These are phyloP conservation scores for Thymelicus acteon DNA, from an alignment of 2,888 invertebrate genomes.

Conservation along the genomic window DNA sequence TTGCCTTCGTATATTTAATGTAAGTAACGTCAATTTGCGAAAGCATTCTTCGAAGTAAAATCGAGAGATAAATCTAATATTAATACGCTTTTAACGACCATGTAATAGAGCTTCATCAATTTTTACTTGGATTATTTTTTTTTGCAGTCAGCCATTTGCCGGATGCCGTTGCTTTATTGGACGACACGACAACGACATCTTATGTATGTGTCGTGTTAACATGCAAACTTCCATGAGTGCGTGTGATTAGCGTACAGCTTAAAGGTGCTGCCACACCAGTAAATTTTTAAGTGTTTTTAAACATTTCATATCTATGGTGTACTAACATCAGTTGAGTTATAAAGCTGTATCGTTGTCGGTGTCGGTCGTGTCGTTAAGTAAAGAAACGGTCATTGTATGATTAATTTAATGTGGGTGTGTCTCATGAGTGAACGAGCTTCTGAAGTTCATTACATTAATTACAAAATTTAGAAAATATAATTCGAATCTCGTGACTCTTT, in stretches of 20 bases:
- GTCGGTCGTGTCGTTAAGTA: too few relatives aligned
- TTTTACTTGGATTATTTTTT: conserved; percentile 39
- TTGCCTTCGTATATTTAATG: too few relatives aligned
- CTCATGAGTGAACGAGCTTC: conserved; percentile 17
- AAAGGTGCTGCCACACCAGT: too few relatives aligned
- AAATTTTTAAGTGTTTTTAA: too few relatives aligned
- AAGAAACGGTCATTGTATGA: conserved; percentile 18
- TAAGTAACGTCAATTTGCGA: neutral
- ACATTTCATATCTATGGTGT: too few relatives aligned
- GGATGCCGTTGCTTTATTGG: too few relatives aligned
- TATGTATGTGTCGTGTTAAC: too few relatives aligned
- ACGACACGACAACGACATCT: too few relatives aligned
- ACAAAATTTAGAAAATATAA: conserved; percentile 11
- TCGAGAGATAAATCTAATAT: conserved; percentile 24
- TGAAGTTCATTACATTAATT: conserved; percentile 33
- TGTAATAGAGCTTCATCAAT: conserved; percentile 37
- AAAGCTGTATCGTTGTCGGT: too few relatives aligned
- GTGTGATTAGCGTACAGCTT: too few relatives aligned
- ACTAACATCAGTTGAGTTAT: too few relatives aligned
- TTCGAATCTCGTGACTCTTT: conserved; percentile 1
- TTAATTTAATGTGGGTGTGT: conserved; percentile 26
- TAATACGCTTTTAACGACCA: conserved; percentile 39
- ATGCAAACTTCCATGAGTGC: too few relatives aligned
- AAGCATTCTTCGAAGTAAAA: neutral
- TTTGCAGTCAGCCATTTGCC: conserved; percentile 10